Evolutionary conservation across 2,113 vertebrate species (phyloP).

Genomic region (Gavia stellata): DNA sequence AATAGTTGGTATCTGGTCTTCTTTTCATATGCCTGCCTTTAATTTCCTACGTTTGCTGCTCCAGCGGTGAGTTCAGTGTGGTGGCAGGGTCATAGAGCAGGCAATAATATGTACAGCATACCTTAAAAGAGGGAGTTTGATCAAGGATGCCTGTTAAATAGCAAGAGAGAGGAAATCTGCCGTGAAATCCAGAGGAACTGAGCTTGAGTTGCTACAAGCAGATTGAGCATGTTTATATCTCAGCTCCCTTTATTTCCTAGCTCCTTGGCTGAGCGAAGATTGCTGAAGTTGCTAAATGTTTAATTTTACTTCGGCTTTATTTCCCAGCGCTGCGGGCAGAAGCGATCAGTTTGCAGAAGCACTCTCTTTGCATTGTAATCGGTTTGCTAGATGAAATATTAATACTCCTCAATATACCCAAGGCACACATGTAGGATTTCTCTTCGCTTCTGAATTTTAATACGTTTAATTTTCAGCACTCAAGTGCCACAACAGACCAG

Average conservation of each 20-base stretch:
- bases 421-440: neutral
- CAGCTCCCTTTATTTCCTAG: neutral
- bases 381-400: neutral
- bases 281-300: neutral
- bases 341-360: neutral
- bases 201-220: neutral
- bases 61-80: neutral
- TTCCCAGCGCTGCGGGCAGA: neutral
- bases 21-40: neutral
- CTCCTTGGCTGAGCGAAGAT: neutral
- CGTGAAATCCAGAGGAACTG: neutral
- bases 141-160: neutral
- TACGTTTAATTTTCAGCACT: neutral
- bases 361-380: neutral
- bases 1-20: neutral
- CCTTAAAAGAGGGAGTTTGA: neutral
- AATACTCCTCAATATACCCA: neutral
- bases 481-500: neutral
- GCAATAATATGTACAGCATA: neutral
- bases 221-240: neutral
- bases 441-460: neutral
- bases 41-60: neutral
- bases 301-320: neutral
- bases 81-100: neutral
- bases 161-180: neutral